Conservation (phyloP, 53 echinoderm and acorn worm species). For the Antedon mediterranea region DNA sequence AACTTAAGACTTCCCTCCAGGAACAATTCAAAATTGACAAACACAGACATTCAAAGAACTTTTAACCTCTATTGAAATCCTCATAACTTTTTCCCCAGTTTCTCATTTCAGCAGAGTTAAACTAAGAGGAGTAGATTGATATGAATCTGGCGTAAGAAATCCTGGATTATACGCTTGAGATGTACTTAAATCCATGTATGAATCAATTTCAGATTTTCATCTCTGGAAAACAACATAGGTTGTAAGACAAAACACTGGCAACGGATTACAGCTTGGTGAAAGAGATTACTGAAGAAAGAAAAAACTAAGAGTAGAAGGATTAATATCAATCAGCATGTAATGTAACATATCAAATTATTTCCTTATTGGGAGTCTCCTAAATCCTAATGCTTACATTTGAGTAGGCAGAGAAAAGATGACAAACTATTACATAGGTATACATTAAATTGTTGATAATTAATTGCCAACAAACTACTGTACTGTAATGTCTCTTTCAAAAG, state of each 20-base stretch:
- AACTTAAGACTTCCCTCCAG: not conserved
- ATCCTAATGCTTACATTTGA: not conserved
- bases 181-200: not conserved
- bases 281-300: not conserved
- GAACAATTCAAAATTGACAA: not conserved
- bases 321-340: not conserved
- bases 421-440: too few species aligned
- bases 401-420: too few species aligned
- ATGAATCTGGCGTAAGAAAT: not conserved
- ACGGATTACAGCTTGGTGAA: not conserved
- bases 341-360: not conserved
- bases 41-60: not conserved
- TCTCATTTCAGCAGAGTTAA: not conserved
- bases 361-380: not conserved
- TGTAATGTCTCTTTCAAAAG: too few species aligned
- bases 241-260: not conserved
- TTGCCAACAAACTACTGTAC: too few species aligned
- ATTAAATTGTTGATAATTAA: too few species aligned
- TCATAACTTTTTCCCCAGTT: not conserved
- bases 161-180: not conserved
- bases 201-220: not conserved
- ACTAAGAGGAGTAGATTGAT: not conserved
- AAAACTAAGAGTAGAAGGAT: not conserved
- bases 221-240: not conserved
- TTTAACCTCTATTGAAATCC: not conserved